phyloP scores from a whole-genome alignment of 30 jellyfish, hydroid and myxozoan species.

The Haliclystus octoradiatus region DNA sequence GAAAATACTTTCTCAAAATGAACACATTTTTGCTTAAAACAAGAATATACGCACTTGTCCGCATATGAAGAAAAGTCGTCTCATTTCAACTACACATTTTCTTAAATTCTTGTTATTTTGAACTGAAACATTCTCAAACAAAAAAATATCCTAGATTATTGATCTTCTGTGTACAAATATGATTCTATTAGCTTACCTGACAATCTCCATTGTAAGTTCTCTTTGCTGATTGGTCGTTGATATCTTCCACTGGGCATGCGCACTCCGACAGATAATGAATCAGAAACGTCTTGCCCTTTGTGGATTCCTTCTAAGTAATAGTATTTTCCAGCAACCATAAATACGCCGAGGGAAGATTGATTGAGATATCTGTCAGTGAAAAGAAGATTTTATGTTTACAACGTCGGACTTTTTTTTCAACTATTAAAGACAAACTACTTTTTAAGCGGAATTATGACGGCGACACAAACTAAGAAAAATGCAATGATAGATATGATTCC shows the following conservation, averaged over 20 bases:
- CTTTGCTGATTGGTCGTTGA: slow-evolving; percentile 87
- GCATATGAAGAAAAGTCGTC: too few relatives aligned
- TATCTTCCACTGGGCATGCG: slow-evolving; percentile 95
- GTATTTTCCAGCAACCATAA: slow-evolving; percentile 89
- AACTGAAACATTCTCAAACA: too few relatives aligned
- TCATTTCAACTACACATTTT: too few relatives aligned
- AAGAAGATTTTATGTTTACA: background rate
- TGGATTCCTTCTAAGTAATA: slow-evolving; percentile 85
- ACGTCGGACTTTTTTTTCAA: background rate
- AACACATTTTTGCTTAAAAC: too few relatives aligned
- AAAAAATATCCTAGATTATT: too few relatives aligned
- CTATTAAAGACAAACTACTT: background rate
- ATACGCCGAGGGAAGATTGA: slow-evolving; percentile 62
- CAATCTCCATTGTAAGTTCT: slow-evolving; percentile 88
- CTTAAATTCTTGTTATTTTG: too few relatives aligned
- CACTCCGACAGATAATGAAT: slow-evolving; percentile 92
- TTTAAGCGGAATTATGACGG: background rate
- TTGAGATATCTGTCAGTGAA: slow-evolving; percentile 45
- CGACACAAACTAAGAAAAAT: background rate
- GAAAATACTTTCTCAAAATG: too few relatives aligned
- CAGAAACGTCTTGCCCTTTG: slow-evolving; percentile 92
- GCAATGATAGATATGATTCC: background rate
- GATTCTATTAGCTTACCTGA: too few relatives aligned
- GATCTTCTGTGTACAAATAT: too few relatives aligned
- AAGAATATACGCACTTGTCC: too few relatives aligned